Evolutionary conservation across 2,888 invertebrate species (phyloP), one percentile per base, ranked within the genome.

Genomic region (Pelosia muscerda): DNA sequence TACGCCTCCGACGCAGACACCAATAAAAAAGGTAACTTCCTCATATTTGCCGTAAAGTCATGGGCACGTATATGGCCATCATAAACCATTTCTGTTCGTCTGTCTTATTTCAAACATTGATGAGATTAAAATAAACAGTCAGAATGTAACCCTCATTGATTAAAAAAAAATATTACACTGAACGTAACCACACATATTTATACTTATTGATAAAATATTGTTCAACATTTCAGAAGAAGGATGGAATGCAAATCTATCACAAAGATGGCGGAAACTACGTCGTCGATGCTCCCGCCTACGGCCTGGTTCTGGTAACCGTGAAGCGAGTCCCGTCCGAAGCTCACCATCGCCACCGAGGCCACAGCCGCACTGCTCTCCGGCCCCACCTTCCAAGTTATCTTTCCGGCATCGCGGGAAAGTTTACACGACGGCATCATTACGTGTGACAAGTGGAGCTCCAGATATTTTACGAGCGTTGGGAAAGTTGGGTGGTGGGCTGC

Each of bases 161-260:
- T 55, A 23, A 54, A n/a, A n/a, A n/a, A n/a, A n/a, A 2, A 54
- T 54, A 23, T 13, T 11, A 23, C 13, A 23, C 23, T 23, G 65
- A 42, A 8, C 9, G 11, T 26, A 26, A 25, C 25, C 19, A 25
- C 22, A 38, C 10, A 19, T 5, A 9, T 23, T 42, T 25, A 2
- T 23, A n/a, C 10, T 53, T n/a, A 31, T 53, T 66, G 23, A 54
- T 19, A 1, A 54, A 49, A 66, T 25, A 71, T 65, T 31, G 55
- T 25, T 64, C 28, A 0, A 54, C 60, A 76, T 96, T 95, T 79
- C 95, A 97, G 97, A 97, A 88, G 95, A 97, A 86, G 95, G 96
- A 84, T 96, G 96, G 96, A 97, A 97, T 88, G 96, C 97, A 77
- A 97, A 96, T 85, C 95, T 97, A 76, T 96, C 97, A 62, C 97